These are phyloP conservation scores for Sitobion miscanthi DNA, from an alignment of 1,140 invertebrate genomes.

Conservation along the genomic window DNA sequence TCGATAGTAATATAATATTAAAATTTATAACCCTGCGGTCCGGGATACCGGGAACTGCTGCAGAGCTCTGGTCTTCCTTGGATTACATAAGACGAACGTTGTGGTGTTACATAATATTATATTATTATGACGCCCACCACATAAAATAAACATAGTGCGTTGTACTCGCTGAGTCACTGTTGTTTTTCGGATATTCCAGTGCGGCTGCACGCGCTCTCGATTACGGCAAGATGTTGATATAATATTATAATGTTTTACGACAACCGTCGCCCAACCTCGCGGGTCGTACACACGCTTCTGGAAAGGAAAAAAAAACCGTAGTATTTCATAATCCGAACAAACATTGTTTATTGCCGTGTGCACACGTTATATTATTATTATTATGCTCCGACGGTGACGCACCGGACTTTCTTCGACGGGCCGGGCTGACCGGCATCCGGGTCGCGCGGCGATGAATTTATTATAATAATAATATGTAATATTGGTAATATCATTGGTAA, in stretches of 20 bases:
- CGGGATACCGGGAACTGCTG: background rate
- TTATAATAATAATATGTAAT: background rate
- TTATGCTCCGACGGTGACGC: background rate
- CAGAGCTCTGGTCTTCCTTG: background rate
- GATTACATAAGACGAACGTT: background rate
- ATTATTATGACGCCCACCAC: background rate
- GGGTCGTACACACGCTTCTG: background rate
- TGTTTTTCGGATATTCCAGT: background rate
- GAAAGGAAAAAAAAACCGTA: background rate
- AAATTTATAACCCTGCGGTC: background rate
- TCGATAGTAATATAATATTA: background rate
- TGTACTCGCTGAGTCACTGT: background rate
- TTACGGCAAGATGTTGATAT: background rate
- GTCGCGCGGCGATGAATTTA: background rate
- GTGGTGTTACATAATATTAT: background rate
- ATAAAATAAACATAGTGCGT: background rate
- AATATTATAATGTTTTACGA: background rate
- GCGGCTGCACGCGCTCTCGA: background rate
- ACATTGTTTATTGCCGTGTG: background rate
- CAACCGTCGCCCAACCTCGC: background rate
- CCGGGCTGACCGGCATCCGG: background rate
- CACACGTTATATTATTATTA: background rate
- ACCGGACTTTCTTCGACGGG: background rate
- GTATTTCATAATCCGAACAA: background rate
- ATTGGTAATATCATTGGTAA: no score